These are phyloP conservation scores for Tenebrosternarchus preto DNA, from an alignment of 2,113 vertebrate genomes.

Conservation along the genomic window DNA sequence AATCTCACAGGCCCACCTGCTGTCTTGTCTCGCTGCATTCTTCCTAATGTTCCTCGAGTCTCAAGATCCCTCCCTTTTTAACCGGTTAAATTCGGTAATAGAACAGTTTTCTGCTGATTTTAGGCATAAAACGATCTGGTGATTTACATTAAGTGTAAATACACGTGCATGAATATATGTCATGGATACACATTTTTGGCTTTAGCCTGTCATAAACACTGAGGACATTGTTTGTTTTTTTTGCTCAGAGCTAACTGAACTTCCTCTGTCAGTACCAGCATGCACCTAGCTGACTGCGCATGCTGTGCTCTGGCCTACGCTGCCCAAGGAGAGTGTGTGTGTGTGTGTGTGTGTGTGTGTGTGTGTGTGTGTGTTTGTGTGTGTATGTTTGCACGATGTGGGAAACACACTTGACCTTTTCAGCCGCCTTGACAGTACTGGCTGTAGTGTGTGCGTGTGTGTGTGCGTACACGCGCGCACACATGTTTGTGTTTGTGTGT, in stretches of 20 bases:
- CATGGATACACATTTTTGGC: no score
- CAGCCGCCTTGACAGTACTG: conserved; percentile 70
- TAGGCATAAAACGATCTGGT: no score
- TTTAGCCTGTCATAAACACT: not conserved
- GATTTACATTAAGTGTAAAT: no score
- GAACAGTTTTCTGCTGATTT: no score
- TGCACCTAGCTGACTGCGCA: conserved; percentile 9
- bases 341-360: conserved; percentile 32
- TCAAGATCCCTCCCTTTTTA: no score
- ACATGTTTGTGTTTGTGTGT: conserved; percentile 1
- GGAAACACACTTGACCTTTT: conserved; percentile 76
- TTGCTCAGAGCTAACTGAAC: not conserved
- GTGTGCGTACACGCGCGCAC: conserved; percentile 18
- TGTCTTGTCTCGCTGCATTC: no score
- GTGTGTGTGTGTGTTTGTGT: no score
- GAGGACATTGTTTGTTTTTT: conserved; percentile 10
- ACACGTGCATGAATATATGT: no score
- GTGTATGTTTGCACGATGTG: conserved; percentile 34
- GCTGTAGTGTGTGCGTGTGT: conserved; percentile 31
- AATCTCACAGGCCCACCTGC: no score
- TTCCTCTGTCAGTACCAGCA: not conserved
- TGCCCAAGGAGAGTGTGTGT: conserved; percentile 31
- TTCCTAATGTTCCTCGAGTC: no score
- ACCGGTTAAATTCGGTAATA: no score
- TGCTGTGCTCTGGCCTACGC: conserved; percentile 11